A percentile compares a stretch with the other conserved stretches of the same genome.
Evolutionary conservation across 2,113 vertebrate species (phyloP).

Genomic region (Charadrius vociferus): DNA sequence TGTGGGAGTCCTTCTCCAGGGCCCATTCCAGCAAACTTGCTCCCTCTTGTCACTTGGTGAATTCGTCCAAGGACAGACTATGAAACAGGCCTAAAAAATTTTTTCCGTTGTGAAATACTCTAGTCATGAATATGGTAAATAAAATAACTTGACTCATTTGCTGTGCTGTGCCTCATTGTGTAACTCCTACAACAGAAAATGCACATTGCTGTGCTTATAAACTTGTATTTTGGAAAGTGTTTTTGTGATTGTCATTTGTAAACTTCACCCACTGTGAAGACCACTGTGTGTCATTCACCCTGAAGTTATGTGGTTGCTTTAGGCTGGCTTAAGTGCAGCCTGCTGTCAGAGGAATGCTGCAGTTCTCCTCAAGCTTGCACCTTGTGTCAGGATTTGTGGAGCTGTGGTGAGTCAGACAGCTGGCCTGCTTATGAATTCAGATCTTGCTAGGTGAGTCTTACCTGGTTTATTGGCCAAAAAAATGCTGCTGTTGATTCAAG

Average conservation of each 20-base stretch:
- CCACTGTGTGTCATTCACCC: not conserved
- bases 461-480: not conserved
- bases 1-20: rapidly evolving
- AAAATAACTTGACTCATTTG: not conserved
- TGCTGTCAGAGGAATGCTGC: not conserved
- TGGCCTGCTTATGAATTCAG: not conserved
- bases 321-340: not conserved
- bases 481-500: not conserved
- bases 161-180: not conserved
- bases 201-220: not conserved
- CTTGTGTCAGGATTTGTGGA: not conserved
- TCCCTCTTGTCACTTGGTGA: not conserved
- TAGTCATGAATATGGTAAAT: not conserved
- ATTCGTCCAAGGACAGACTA: not conserved
- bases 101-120: not conserved
- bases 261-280: not conserved
- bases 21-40: not conserved
- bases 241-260: not conserved
- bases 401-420: not conserved
- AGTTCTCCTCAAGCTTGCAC: not conserved
- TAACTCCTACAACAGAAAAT: not conserved
- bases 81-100: not conserved
- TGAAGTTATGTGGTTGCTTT: not conserved
- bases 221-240: not conserved
- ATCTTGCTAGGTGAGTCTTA: not conserved